Conservation (phyloP, 2,113 vertebrate genomes). For the Amblyornis subalaris region DNA sequence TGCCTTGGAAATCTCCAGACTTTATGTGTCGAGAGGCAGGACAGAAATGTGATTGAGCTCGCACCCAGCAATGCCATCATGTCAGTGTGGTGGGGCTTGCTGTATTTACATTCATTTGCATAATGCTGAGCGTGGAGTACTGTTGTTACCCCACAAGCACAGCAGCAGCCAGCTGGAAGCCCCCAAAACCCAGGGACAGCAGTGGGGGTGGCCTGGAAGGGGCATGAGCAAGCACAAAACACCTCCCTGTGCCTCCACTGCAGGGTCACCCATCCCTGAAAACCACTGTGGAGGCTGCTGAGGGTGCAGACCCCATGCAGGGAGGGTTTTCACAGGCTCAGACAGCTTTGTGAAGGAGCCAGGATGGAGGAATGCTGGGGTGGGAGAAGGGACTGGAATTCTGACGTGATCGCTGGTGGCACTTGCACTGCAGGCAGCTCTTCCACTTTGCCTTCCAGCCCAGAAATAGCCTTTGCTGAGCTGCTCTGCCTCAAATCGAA, state of each 20-base stretch:
- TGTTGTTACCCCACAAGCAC: neutral
- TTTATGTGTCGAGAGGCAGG: accelerated
- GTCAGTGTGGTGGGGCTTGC: too few species aligned
- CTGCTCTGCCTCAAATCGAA: neutral
- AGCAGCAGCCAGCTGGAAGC: neutral
- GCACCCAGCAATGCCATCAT: neutral
- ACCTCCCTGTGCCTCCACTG: neutral
- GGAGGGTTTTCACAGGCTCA: neutral
- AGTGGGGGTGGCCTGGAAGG: neutral
- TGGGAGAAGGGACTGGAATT: neutral
- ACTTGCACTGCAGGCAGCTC: neutral
- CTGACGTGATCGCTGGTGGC: accelerated
- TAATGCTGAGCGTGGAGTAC: accelerated
- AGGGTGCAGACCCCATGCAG: neutral
- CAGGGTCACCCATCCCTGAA: accelerated
- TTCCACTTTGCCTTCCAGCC: neutral
- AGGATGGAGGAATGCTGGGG: neutral
- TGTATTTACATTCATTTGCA: neutral
- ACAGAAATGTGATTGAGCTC: neutral
- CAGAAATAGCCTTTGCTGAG: neutral
- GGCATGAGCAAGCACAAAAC: neutral
- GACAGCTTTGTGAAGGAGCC: neutral
- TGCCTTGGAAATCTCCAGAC: neutral
- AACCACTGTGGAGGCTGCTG: neutral
- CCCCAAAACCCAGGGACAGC: neutral